phyloP scores from a whole-genome alignment of 2,113 vertebrate genomes.

The Asarcornis scutulata region DNA sequence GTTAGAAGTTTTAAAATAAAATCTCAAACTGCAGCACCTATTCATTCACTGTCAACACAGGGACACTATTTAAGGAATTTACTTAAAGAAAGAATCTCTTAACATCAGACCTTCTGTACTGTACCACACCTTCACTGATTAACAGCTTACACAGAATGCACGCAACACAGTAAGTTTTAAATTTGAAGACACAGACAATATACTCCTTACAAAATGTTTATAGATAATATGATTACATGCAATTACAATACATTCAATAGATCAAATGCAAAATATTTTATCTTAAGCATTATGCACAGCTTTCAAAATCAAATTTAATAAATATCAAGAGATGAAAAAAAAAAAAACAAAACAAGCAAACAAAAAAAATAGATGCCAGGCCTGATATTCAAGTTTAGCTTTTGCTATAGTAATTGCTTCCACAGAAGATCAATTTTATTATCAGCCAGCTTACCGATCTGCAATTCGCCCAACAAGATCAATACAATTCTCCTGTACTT shows the following conservation, averaged over 20 bases:
- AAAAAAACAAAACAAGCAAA: neutral
- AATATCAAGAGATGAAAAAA: neutral
- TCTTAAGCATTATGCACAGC: neutral
- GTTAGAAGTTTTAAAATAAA: neutral
- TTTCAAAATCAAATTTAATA: neutral
- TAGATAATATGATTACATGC: neutral
- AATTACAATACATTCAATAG: neutral
- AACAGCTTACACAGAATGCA: neutral
- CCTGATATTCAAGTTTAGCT: neutral
- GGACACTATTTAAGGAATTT: neutral
- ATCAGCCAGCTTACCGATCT: slow-evolving; percentile 82
- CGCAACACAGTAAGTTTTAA: neutral
- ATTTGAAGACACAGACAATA: neutral
- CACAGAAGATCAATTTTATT: neutral
- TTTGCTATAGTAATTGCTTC: neutral
- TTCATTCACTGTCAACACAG: neutral
- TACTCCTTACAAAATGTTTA: neutral
- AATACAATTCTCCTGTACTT: slow-evolving; percentile 98
- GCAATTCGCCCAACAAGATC: slow-evolving; percentile 98
- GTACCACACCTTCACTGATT: neutral
- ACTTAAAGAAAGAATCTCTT: neutral
- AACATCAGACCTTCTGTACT: neutral
- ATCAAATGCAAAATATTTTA: neutral
- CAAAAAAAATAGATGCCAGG: neutral
- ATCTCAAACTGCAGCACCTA: neutral